Conservation (phyloP, 1,140 invertebrate genomes). For the Cydia strobilella region DNA sequence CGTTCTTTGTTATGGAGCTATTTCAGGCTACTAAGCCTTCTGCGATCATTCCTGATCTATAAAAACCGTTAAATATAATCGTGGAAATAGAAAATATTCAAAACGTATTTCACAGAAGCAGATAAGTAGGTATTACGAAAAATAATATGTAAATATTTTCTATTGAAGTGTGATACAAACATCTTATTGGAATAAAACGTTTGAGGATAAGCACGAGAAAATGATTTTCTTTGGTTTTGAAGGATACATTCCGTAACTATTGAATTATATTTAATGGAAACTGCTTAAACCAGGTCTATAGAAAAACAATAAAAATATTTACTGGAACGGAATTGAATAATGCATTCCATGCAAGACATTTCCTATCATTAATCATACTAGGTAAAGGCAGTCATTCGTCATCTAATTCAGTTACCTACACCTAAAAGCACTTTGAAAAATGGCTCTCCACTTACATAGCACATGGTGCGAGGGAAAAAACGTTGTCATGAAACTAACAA, state of each 20-base stretch:
- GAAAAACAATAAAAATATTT: constrained; percentile 5
- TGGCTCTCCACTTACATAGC: constrained; percentile 55
- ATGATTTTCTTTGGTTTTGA: too few species aligned
- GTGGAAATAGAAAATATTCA: background rate
- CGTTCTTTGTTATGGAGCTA: too few species aligned
- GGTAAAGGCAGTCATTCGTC: constrained; percentile 68
- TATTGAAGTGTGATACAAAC: background rate
- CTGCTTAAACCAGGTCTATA: background rate
- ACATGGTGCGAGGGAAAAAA: constrained; percentile 40
- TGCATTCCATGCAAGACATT: constrained; percentile 26
- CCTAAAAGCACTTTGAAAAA: constrained; percentile 64
- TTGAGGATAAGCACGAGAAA: background rate
- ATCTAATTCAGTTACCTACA: constrained; percentile 46
- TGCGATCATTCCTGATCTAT: background rate
- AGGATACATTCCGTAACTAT: background rate
- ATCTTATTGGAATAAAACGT: background rate
- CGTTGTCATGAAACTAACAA: constrained; percentile 44
- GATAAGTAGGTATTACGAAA: background rate
- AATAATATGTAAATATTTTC: background rate
- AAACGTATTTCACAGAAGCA: background rate
- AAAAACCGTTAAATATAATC: background rate
- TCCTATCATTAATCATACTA: constrained; percentile 53
- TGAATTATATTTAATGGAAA: background rate
- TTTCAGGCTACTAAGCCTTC: too few species aligned
- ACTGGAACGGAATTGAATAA: constrained; percentile 36